Base-by-base conservation (phyloP, 2,113 vertebrate species). In the Ursus arctos region DNA sequence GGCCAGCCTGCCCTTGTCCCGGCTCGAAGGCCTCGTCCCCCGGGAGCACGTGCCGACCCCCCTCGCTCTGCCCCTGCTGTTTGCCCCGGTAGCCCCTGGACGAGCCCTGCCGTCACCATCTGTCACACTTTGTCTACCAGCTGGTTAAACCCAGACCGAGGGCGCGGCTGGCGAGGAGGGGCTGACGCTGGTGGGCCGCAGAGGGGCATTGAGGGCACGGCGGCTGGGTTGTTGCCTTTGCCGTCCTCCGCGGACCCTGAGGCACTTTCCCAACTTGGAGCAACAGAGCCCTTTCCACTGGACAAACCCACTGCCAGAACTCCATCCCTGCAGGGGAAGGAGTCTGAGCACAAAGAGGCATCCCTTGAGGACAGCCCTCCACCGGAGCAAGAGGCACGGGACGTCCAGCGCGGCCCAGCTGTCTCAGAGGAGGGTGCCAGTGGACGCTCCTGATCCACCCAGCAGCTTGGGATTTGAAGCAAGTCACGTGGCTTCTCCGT, bases 31-130 rank as follows among this genome's bases (percentile, higher is more conserved):
- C 7, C 43, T 15, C 10, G 2, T 13, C 43, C 59, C 61, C 28
- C 7, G 7, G 76, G 28, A n/a, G 33, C 33, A 22, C 47, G n/a
- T 1, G n/a, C 43, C 21, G 13, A 24, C 47, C 65, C 13, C 11
- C 12, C 19, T 1, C 51, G 0, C 10, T n/a, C 22, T 71, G 1
- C 13, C 63, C 31, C 83, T 16, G 31, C 83, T 4, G 8, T n/a
- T n/a, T 22, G 2, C 63, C 33, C 59, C 31, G 12, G 43, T 3
- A 22, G 63, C 19, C 28, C 63, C 84, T 6, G 3, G 31, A 21
- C 0, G 7, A 9, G 47, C 61, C 31, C 31, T 0, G 22, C 1
- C 0, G 82, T 2, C 47, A 12, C 9, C 76, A 53, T 0, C 0
- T 11, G 76, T 51, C 49, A 53, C 77, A n/a, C 31, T 77, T 7